Evolutionary conservation across 2,797 vertebrate species (phyloP), one percentile per base, ranked within the genome.

Genomic region (Euphonia xanthogaster): DNA sequence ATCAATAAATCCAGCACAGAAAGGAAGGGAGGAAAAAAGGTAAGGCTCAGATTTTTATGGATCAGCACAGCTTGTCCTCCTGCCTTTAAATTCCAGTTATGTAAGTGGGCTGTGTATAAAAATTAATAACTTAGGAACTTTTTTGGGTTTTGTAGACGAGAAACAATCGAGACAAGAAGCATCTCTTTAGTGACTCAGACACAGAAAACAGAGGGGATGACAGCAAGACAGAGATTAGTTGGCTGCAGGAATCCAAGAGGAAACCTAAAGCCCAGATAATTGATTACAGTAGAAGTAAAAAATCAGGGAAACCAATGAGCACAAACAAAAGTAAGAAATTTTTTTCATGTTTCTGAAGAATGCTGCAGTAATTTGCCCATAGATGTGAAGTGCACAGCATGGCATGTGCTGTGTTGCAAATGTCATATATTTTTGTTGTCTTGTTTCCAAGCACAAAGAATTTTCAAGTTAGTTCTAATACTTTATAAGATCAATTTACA

Each of bases 121-220:
- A 83, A 33, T 62, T 40, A 57, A 35, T 75, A 60, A 90, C 22
- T 50, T 24, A 61, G 7, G 18, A 73, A 48, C 6, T 60, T 54
- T 30, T 68, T 82, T 37, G 53, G 8, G 4, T 79, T 96, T 79
- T 58, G 28, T 72, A 98, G 98, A 65, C 67, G 61, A 60, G 50
- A 93, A 95, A 47, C 84, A 96, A 72, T 61, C 58, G 95, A 93
- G 96, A 94, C 61, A 98, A 97, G 94, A 99, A 98, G 93, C 98
- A 98, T 95, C 97, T 99, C 54, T 99, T 99, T 82, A 99, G 98
- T 98, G 99, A 99, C 95, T 98, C 98, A 74, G 99, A 99, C 85
- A 98, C 98, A 58, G 99, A 99, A 57, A 79, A 81, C 82, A 97
- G 61, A 89, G 98, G 93, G 37, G 99, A 99, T 63, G 97, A 98